Evolutionary conservation across 2,113 vertebrate species (phyloP).

Genomic region (Sprattus sprattus): DNA sequence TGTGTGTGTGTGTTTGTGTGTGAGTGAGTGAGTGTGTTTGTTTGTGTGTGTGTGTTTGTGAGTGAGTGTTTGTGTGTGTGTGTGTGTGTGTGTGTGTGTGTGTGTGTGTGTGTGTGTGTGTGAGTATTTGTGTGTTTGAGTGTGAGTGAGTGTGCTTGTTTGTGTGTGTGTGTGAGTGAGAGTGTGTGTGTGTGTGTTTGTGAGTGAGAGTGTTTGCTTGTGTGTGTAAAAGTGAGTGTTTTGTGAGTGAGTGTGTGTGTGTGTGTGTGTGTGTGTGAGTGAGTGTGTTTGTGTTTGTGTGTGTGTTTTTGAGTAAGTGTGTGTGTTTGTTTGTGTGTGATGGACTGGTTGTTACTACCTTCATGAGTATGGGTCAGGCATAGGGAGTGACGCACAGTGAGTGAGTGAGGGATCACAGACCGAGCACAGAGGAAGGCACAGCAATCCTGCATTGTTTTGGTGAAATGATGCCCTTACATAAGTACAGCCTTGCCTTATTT

Average conservation of each 20-base stretch:
- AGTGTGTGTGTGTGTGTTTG: background rate
- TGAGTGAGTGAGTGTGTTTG: background rate
- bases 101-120: background rate
- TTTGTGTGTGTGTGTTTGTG: background rate
- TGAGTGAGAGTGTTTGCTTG: background rate
- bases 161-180: background rate
- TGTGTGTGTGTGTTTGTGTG: background rate
- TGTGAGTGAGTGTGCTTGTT: background rate
- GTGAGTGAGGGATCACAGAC: background rate
- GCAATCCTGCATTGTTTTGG: background rate
- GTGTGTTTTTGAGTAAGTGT: too few relatives aligned
- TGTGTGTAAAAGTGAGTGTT: background rate
- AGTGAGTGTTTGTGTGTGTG: background rate
- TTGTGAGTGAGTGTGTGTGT: too few relatives aligned
- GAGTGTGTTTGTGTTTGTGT: too few relatives aligned
- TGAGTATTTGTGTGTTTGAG: background rate
- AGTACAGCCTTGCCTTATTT: conserved; percentile 5
- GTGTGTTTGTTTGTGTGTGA: background rate
- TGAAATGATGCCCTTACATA: conserved; percentile 4
- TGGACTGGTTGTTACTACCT: background rate
- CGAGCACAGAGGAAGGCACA: background rate
- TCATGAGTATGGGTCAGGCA: background rate
- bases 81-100: background rate
- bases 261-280: too few relatives aligned
- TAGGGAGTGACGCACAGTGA: background rate